Evolutionary conservation across 2,797 vertebrate genomes (phyloP), one percentile per base, ranked within the genome.

Genomic region (Triplophysa yarkandensis): DNA sequence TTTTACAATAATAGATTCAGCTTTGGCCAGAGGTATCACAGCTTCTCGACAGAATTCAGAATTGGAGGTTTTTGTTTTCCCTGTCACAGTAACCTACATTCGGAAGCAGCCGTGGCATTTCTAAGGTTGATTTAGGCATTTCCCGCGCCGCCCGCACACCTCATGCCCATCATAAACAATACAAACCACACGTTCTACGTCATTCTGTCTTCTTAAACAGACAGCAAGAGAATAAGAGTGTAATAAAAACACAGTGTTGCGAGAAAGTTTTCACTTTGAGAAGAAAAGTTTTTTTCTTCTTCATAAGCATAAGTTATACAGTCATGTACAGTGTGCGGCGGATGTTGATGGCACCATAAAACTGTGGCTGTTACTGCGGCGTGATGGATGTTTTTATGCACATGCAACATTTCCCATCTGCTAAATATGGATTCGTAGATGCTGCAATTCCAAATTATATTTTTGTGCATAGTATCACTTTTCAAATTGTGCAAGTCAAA

Each of bases 21-120:
- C 17, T 28, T 52, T 25, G 44, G 46, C 21, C 60, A 54, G n/a
- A 16, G n/a, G 46, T 30, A 11, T 9, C 11, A 50, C 27, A 23
- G 28, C 55, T 19, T 39, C 44, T 27, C 58, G 13, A 25, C 25
- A 63, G 60, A 71, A 61, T 62, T 36, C 0, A 0, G 0, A 39
- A 62, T 74, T 19, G 17, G 28, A 34, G 28, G 28, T 58, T 58
- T 70, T 76, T 65, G n/a, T 39, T 65, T 32, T 57, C 48, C 62
- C 70, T 77, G 43, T 80, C 68, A 71, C 44, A 57, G 66, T 75
- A 77, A 82, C 77, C 80, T 66, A 74, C 70, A 76, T 79, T 77
- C n/a, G 30, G 19, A 54, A 25, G 60, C 60, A 72, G 46, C 46
- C 7, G 34, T 32, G 68, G 50, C 63, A 63, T 70, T 65, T 72